Base-by-base conservation (phyloP, 1,140 invertebrate genomes). In the Neodiprion lecontei region DNA sequence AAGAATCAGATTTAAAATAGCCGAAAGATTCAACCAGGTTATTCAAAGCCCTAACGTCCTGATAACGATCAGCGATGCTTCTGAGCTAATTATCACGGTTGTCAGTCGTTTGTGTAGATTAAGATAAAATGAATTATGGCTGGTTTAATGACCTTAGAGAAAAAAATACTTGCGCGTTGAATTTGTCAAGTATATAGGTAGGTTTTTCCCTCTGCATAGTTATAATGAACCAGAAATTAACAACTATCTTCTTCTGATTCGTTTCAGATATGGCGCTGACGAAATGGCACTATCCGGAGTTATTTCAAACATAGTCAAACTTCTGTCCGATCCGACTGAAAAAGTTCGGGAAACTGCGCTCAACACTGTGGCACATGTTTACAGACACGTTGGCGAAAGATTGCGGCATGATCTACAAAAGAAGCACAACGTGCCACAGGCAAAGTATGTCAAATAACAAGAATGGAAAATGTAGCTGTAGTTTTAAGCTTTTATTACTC, bases 321-420 rank as follows among this genome's bases (percentile, higher is more conserved):
- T 98, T 72, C 87, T 98, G n/a, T 94, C 95, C 1, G 97, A 98
- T 90, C 96, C 95, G n/a, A 96, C 93, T 76, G 91, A 92, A 17
- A 92, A 95, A 76, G 97, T 98, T 49, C 88, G 97, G 48, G 97
- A 98, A 83, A 93, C 95, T 14, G 96, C 97, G 5, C 91, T 96
- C 80, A 92, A 92, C 79, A 95, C 96, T 7, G 84, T 98, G 65
- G 94, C 97, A 21, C 95, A 98, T 85, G 94, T 98, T 47, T 98
- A 98, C 86, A 92, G 95, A 82, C 96, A 98, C 87, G 96, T 98
- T 70, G 97, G 97, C 78, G 97, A 99, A 84, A 92, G 94, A 86
- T 89, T 99, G 68, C 87, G 96, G 78, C 87, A 91, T 67, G 97
- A 98, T 87, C 88, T 99, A 71, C 91, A 93, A 79, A 94, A 93